These are phyloP conservation scores for Pseudochirops corinnae DNA, from an alignment of 2,797 vertebrate genomes.

Conservation along the genomic window DNA sequence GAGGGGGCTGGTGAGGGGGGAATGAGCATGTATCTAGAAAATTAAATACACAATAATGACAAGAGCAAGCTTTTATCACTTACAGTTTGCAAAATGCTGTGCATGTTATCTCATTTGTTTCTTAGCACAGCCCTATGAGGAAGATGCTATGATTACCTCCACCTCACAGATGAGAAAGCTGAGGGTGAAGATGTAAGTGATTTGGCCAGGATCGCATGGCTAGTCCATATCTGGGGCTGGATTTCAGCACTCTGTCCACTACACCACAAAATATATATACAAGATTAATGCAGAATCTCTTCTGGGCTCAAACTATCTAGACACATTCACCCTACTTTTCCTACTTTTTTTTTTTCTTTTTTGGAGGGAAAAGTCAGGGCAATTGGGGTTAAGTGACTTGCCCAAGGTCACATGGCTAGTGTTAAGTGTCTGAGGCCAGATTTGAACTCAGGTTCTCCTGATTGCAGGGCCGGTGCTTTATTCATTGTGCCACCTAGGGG, in stretches of 20 bases:
- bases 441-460: too few relatives aligned
- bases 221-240: background rate
- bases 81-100: background rate
- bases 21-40: background rate
- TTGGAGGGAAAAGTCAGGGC: too few relatives aligned
- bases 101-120: background rate
- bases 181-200: background rate
- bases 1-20: background rate
- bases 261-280: background rate
- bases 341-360: too few relatives aligned
- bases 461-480: too few relatives aligned
- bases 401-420: too few relatives aligned
- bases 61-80: background rate
- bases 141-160: background rate
- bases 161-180: background rate
- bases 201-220: background rate
- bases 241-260: background rate
- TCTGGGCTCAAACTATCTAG: background rate
- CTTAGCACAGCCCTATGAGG: background rate
- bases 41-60: background rate
- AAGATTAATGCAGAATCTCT: background rate
- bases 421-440: too few relatives aligned
- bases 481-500: too few relatives aligned
- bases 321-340: background rate
- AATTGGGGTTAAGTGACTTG: too few relatives aligned